These are phyloP conservation scores for Sebastes vulpes DNA, from an alignment of 2,797 vertebrate species.

Conservation along the genomic window DNA sequence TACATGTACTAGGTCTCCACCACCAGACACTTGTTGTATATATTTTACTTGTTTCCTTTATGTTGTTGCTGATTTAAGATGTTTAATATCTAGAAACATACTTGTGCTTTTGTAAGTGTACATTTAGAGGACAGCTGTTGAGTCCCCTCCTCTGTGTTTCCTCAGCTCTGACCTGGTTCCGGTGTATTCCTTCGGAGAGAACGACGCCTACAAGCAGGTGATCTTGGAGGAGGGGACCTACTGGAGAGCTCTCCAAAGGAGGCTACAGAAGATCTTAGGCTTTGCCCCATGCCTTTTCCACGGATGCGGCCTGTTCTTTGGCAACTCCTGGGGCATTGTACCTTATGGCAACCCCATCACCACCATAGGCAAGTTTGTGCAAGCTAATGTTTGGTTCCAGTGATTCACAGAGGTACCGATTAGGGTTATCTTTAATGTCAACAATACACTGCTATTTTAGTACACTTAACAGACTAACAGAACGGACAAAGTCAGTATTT, in stretches of 20 bases:
- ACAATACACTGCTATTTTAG: neutral
- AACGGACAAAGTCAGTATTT: neutral
- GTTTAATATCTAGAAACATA: neutral
- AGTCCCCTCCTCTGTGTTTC: neutral
- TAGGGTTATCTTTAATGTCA: neutral
- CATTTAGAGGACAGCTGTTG: neutral
- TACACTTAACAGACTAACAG: neutral
- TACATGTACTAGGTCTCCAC: neutral
- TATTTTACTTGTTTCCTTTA: neutral
- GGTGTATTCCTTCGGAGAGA: constrained; percentile 96
- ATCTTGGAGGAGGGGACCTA: constrained; percentile 93
- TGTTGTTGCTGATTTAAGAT: neutral
- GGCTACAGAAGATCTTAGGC: constrained; percentile 94
- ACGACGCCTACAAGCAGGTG: constrained; percentile 94
- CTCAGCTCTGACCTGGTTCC: constrained; percentile 95
- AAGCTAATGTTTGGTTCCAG: neutral
- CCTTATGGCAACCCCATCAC: constrained; percentile 95
- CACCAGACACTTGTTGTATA: neutral
- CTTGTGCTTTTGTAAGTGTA: neutral
- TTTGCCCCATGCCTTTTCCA: constrained; percentile 97
- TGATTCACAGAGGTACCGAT: neutral
- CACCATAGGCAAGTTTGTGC: constrained; percentile 87
- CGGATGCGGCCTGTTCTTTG: constrained; percentile 93
- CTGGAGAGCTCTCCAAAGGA: constrained; percentile 90
- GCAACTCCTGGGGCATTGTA: constrained; percentile 91